Conservation (phyloP, 1,140 invertebrate genomes). For the Ridgeia piscesae region DNA sequence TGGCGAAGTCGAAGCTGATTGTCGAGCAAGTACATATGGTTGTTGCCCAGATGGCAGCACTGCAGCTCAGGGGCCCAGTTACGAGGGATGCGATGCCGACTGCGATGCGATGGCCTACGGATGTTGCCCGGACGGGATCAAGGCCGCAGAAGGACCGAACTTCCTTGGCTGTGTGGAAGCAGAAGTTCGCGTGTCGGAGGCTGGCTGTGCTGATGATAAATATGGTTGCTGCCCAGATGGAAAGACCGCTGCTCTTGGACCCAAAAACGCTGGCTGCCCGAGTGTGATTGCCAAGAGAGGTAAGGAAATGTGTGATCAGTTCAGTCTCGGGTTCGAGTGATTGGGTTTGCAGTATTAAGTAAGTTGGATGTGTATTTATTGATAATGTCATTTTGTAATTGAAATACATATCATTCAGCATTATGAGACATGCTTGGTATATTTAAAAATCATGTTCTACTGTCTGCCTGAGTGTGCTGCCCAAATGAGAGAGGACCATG, state of each 20-base stretch:
- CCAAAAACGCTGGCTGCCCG: conserved; percentile 37
- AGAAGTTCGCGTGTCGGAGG: conserved; percentile 24
- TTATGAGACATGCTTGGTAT: too few relatives aligned
- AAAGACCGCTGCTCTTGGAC: conserved; percentile 44
- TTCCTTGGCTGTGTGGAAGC: conserved; percentile 71
- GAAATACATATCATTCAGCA: too few relatives aligned
- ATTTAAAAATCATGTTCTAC: neutral
- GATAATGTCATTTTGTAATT: neutral
- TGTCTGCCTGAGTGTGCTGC: neutral
- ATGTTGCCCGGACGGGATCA: conserved; percentile 88
- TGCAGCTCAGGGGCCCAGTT: conserved; percentile 68
- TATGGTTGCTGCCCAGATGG: conserved; percentile 50
- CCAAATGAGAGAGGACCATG: neutral
- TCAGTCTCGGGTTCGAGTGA: neutral
- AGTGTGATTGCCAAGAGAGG: conserved; percentile 33
- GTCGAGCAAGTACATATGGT: conserved; percentile 61
- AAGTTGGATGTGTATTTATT: neutral
- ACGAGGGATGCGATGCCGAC: conserved; percentile 46
- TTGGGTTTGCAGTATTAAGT: neutral
- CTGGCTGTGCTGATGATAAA: conserved; percentile 25
- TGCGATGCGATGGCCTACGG: conserved; percentile 57
- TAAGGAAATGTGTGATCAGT: neutral
- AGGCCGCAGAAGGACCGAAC: conserved; percentile 75
- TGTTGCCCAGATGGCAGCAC: conserved; percentile 83
- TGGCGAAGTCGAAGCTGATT: conserved; percentile 20